phyloP scores from a whole-genome alignment of 2,888 invertebrate genomes.

The Rotaria macrura region DNA sequence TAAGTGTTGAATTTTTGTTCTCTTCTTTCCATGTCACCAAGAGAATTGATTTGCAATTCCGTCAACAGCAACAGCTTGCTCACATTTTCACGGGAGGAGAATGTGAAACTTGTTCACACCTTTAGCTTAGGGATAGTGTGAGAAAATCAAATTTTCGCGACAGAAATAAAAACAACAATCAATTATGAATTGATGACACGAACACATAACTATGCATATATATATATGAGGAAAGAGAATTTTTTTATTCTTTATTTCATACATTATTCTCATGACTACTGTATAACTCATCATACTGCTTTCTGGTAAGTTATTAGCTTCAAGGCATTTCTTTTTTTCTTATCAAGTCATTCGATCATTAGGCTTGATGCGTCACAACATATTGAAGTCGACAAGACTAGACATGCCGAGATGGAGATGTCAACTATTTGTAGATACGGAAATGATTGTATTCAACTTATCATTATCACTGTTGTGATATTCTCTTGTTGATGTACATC shows the following conservation, averaged over 20 bases:
- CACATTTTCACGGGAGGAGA: background rate
- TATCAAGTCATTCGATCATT: background rate
- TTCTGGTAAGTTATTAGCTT: background rate
- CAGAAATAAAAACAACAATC: background rate
- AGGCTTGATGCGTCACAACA: background rate
- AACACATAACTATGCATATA: background rate
- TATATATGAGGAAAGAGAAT: background rate
- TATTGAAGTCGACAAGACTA: background rate
- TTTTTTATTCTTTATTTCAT: background rate
- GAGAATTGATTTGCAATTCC: background rate
- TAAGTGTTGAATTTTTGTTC: background rate
- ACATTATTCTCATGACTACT: background rate
- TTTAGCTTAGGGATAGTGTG: background rate
- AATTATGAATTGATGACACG: background rate
- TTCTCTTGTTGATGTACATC: background rate
- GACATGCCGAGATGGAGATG: background rate
- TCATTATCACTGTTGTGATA: slow-evolving; percentile 2
- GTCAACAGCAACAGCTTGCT: background rate
- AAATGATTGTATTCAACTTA: background rate
- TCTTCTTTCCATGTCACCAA: background rate
- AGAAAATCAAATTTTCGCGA: background rate
- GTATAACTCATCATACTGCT: background rate
- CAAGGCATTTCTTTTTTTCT: background rate
- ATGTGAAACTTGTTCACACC: background rate
- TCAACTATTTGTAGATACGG: background rate